Base-by-base conservation (phyloP, 2,888 invertebrate genomes). In the Lasius platythorax region DNA sequence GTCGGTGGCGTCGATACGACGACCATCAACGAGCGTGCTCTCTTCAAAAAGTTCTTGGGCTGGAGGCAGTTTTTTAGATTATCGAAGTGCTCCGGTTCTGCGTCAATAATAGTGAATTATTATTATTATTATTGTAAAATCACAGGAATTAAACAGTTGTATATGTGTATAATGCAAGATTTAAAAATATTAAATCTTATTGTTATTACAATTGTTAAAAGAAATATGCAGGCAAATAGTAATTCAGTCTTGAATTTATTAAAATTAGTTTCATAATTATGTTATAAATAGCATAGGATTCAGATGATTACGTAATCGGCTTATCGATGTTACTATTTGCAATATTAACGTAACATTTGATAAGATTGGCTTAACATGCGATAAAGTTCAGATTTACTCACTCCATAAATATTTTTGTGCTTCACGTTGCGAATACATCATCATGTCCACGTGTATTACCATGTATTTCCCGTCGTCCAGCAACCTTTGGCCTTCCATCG, bases 391-490 rank as follows among this genome's bases (percentile, higher is more conserved):
- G 43, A 82, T 72, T 61, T 90, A 96, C 97, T 96, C 95, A 97
- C 97, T 97, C 96, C 97, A 97, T 92, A 98, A 96, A 96, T 98
- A 98, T 95, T 97, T 97, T 92, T 97, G 96, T 63, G 98, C 97
- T 94, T 98, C 97, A 94, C 96, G 96, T 89, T 96, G 96, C 28
- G 97, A 96, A 95, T 98, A 98, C n/a, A 98, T 97, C 96, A 98
- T 97, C 97, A 97, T 98, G 94, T 99, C 99, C 28, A 99, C 98
- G 95, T 98, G 98, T 93, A 99, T 98, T 86, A 99, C 98, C 96
- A 99, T 97, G 95, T 99, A 99, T 94, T 99, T 98, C 37, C 99
- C 99, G 88, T 98, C 97, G 82, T 98, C 97, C 93, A 99, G 97
- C 84, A 99, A 95, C 89, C 98, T 97, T 63, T 97, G 96, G 50